Base-by-base conservation (phyloP, 2,888 invertebrate genomes). In the Apomyelois bistriatella region DNA sequence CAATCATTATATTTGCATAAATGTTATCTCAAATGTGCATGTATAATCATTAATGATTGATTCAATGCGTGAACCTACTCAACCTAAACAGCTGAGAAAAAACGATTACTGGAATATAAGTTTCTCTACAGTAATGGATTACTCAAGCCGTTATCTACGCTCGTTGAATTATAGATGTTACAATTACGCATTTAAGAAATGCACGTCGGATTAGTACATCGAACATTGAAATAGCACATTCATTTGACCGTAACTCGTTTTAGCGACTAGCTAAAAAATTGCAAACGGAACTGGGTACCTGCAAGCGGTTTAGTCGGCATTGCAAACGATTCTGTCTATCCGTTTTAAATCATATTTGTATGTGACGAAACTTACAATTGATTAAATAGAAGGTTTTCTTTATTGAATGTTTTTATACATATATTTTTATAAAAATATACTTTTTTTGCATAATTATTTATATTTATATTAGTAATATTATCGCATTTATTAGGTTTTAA, bases 21-120 rank as follows among this genome's bases (percentile, higher is more conserved):
- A n/a, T n/a, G n/a, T n/a, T 22, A 22, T 22, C 22, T 22, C 2
- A 2, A 22, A 22, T 22, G 22, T 22, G 22, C 22, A 87, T 85
- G 32, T 32, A 9, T 32, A 32, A 32, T 32, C 10, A 10, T 7
- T 7, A 8, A 32, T 32, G 9, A 32, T 32, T 8, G 32, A 32
- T 32, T 32, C 38, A 2, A 15, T 15, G 38, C 38, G 38, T 15
- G 15, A 38, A 38, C 38, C 32, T 32, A 32, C 32, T 32, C 32
- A 32, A 32, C 32, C 7, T 10, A 38, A 38, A 36, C 12, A 13
- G 13, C 5, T 38, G 38, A 13, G 38, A 38, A 38, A 38, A 38
- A 38, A 12, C 15, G 51, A 53, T 61, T 62, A 55, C 61, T 53
- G 53, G 12, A n/a, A 32, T 32, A 32, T 32, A 32, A 22, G 22